Evolutionary conservation across 2,113 vertebrate species (phyloP).

Genomic region (Stigmatopora nigra): DNA sequence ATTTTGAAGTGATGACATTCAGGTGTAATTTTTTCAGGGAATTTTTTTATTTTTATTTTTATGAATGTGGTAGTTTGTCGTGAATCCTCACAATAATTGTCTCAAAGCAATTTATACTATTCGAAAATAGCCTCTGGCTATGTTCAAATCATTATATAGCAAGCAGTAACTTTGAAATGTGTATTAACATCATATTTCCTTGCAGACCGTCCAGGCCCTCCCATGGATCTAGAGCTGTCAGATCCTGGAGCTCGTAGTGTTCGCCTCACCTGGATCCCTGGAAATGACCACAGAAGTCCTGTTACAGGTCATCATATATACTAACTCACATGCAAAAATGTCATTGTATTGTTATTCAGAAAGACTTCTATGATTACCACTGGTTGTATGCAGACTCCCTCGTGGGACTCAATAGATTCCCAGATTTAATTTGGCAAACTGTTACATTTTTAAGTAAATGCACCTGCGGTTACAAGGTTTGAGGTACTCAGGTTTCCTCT

Average conservation of each 20-base stretch:
- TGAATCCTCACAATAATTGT: too few species aligned
- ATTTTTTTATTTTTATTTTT: background rate
- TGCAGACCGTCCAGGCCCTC: constrained; percentile 81
- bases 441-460: too few species aligned
- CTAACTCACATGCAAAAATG: background rate
- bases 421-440: too few species aligned
- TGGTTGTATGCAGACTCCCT: too few species aligned
- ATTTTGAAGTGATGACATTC: background rate
- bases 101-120: background rate
- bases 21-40: background rate
- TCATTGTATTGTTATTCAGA: too few species aligned
- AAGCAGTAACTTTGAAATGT: background rate
- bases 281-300: constrained; percentile 86
- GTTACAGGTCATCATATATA: constrained; percentile 74
- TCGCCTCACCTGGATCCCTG: constrained; percentile 89
- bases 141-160: background rate
- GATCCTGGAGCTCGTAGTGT: constrained; percentile 83
- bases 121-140: background rate
- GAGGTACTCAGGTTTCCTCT: too few species aligned
- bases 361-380: too few species aligned
- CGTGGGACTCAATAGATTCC: too few species aligned
- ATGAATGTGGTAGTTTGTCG: background rate
- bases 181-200: background rate
- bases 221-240: constrained; percentile 83
- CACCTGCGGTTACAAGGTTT: too few species aligned